These are phyloP conservation scores for Macrobrachium rosenbergii DNA, from an alignment of 1,140 invertebrate genomes.

Conservation along the genomic window DNA sequence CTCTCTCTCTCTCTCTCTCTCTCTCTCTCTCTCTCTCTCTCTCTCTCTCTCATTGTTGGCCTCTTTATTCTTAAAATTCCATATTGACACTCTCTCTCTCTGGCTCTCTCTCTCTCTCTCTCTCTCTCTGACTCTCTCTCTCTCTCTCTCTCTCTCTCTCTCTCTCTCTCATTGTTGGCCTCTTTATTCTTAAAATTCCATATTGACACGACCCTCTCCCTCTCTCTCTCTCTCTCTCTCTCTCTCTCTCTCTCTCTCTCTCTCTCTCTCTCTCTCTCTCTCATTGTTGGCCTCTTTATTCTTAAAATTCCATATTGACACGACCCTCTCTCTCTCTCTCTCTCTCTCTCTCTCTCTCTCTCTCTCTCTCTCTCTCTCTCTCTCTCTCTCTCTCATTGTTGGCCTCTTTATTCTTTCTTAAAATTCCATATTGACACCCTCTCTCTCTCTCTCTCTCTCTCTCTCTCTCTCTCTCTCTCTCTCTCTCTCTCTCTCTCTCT, in stretches of 20 bases:
- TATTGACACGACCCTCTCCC: not conserved
- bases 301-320: not conserved
- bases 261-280: constrained; percentile 25
- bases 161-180: constrained; percentile 1
- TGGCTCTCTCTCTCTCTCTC: constrained; percentile 18
- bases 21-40: constrained; percentile 23
- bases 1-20: constrained; percentile 25
- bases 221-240: constrained; percentile 25
- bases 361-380: too few relatives aligned
- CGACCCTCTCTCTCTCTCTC: constrained; percentile 15
- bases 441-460: constrained; percentile 25
- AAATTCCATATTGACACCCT: not conserved
- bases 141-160: constrained; percentile 20
- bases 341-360: constrained; percentile 27
- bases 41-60: constrained; percentile 3
- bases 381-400: constrained; percentile 20
- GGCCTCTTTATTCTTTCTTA: not conserved
- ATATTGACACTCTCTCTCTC: too few relatives aligned
- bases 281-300: not conserved
- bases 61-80: not conserved
- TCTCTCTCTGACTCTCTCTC: too few relatives aligned
- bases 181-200: not conserved
- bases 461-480: too few relatives aligned
- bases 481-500: constrained; percentile 19
- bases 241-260: too few relatives aligned